These are phyloP conservation scores for Lithophane semibrunnea DNA, from an alignment of 2,888 invertebrate genomes.

Conservation along the genomic window DNA sequence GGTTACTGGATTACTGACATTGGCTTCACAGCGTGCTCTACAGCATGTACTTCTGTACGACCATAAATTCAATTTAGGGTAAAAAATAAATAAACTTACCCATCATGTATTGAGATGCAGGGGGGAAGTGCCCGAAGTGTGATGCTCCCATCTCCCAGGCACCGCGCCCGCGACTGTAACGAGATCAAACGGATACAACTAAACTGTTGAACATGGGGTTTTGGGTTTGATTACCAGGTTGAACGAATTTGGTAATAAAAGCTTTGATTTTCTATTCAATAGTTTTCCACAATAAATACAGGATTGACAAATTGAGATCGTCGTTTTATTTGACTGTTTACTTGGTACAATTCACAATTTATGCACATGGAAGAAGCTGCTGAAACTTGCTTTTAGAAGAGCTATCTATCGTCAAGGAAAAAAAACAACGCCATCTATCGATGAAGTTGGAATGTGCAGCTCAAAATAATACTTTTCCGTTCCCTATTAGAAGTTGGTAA, in stretches of 20 bases:
- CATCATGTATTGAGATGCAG: conserved; percentile 84
- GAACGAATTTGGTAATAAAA: background rate
- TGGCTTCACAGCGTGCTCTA: background rate
- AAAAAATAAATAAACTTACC: conserved; percentile 69
- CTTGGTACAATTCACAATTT: background rate
- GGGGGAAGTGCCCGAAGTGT: conserved; percentile 87
- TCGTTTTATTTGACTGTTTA: background rate
- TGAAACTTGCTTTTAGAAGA: background rate
- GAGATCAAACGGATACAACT: background rate
- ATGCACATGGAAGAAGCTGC: background rate
- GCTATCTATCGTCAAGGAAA: background rate
- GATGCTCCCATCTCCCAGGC: conserved; percentile 87
- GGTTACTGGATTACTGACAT: background rate
- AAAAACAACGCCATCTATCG: conserved; percentile 4
- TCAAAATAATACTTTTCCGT: background rate
- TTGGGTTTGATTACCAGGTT: background rate
- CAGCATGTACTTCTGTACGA: background rate
- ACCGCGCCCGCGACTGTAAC: conserved; percentile 83
- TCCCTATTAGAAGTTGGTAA: background rate
- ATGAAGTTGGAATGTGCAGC: background rate
- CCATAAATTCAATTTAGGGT: background rate
- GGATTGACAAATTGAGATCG: background rate
- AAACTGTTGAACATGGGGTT: background rate
- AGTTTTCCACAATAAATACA: too few relatives aligned
- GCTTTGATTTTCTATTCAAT: background rate